Evolutionary conservation across 2,797 vertebrate species (phyloP), one percentile per base, ranked within the genome.

Genomic region (Vespertilio murinus): DNA sequence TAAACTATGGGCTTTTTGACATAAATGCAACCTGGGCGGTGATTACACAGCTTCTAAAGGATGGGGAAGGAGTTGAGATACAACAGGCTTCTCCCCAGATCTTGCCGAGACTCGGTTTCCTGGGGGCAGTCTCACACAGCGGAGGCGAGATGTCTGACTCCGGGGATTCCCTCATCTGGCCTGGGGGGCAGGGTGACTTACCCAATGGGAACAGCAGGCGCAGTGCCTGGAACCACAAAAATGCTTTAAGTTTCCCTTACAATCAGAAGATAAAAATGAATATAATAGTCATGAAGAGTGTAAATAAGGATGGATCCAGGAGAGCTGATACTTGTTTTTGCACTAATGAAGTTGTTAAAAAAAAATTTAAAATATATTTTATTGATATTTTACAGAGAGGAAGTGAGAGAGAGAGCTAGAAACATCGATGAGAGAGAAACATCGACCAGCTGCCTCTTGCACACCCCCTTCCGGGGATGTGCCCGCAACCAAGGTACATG

Each of bases 1-100:
- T 88, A 95, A 93, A 85, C 78, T 65, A 11, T 40, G 75, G 82
- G 75, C 71, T 86, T 94, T 90, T 59, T 13, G 12, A 78, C 71
- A 90, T 23, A 18, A 45, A 88, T 42, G 91, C 49, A 42, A 91
- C 42, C 45, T 56, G 54, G 23, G 49, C 5, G 0, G 8, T 6
- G 17, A 64, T 5, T n/a, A 18, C 22, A 13, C 2, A 8, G 6
- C n/a, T 83, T 87, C 45, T 38, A 40, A 25, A 90, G 69, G 33
- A n/a, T 42, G 3, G 80, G 64, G 35, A 25, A 22, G 70, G 28
- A 33, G 42, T 8, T 38, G 52, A 71, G 79, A 42, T 14, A 6
- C 1, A 75, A 12, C 45, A 54, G n/a, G 33, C 71, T 35, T 20
- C 14, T 81, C 61, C n/a, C 2, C 0, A 28, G 18, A 35, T 80